These are phyloP conservation scores for Myotis lucifugus DNA, from an alignment of 2,113 vertebrate species.

Conservation along the genomic window DNA sequence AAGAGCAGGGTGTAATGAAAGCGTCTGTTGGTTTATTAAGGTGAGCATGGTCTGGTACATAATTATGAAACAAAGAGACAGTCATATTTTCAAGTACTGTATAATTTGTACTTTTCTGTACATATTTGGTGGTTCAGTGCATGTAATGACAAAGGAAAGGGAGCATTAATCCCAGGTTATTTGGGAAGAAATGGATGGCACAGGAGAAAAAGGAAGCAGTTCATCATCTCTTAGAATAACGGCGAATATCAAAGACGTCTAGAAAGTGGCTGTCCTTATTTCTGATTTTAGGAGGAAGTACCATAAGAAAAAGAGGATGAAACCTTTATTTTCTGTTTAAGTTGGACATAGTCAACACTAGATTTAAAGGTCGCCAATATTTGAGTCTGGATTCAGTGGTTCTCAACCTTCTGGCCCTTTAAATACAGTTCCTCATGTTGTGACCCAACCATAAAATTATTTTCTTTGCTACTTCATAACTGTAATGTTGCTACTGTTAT, in stretches of 20 bases:
- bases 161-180: background rate
- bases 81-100: background rate
- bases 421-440: too few relatives aligned
- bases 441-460: too few relatives aligned
- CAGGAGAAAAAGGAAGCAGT: background rate
- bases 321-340: constrained; percentile 23
- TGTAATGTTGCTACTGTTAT: too few relatives aligned
- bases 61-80: background rate
- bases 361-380: background rate
- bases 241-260: background rate
- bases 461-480: too few relatives aligned
- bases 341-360: background rate
- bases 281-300: background rate
- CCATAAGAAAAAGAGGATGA: background rate
- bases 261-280: background rate
- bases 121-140: background rate
- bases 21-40: background rate
- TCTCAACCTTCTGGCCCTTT: too few relatives aligned
- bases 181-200: background rate
- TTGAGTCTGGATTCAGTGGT: background rate
- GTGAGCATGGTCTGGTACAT: background rate
- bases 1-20: background rate
- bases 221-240: background rate
- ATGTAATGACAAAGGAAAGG: background rate
- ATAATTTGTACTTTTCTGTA: constrained; percentile 3